phyloP scores from a whole-genome alignment of 2,888 invertebrate species.

The Plebejus argus region DNA sequence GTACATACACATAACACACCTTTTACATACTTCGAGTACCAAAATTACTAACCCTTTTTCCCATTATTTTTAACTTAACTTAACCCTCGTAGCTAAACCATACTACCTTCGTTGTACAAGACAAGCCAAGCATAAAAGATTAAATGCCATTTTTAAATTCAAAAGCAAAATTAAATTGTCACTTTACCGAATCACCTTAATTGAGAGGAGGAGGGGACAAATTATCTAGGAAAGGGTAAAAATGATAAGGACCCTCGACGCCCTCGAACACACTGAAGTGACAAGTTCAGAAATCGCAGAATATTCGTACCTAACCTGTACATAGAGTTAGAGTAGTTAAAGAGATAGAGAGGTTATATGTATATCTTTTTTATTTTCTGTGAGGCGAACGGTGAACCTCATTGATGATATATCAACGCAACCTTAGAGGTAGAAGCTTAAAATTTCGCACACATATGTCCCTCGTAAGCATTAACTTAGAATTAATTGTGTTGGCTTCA shows the following conservation, averaged over 20 bases:
- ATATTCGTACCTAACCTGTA: background rate
- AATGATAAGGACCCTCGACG: background rate
- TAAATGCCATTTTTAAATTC: background rate
- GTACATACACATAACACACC: no score
- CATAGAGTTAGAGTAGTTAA: background rate
- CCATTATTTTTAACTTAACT: no score
- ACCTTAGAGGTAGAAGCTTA: no score
- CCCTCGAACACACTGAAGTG: background rate
- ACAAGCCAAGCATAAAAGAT: background rate
- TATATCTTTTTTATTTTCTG: no score
- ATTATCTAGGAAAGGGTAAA: slow-evolving; percentile 6
- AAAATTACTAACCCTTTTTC: no score
- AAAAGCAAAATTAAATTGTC: background rate
- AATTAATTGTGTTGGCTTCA: no score
- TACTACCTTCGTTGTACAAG: background rate
- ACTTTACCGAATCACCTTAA: background rate
- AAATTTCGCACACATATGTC: no score
- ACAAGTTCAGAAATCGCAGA: background rate
- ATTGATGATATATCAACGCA: no score
- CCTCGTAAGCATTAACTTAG: no score
- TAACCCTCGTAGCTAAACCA: no score
- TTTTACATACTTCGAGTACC: no score
- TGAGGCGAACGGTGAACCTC: no score
- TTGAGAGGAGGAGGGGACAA: background rate
- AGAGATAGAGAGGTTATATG: background rate